phyloP scores from a whole-genome alignment of 2,113 vertebrate genomes.

The Poeciliopsis turrubarensis region DNA sequence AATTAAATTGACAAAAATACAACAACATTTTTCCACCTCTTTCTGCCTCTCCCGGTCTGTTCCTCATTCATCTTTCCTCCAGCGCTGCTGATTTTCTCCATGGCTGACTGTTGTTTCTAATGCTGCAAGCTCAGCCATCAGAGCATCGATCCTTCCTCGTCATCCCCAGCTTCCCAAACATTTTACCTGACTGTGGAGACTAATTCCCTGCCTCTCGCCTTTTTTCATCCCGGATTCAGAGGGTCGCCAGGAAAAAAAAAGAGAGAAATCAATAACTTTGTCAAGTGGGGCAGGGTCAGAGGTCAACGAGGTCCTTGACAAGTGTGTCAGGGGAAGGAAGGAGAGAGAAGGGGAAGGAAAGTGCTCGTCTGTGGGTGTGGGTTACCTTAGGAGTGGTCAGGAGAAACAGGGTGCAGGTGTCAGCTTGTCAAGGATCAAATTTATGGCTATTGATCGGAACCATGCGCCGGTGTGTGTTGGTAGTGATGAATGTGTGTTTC shows the following conservation, averaged over 20 bases:
- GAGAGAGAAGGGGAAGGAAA: slow-evolving; percentile 61
- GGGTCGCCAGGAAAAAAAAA: slow-evolving; percentile 56
- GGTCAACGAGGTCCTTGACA: slow-evolving; percentile 92
- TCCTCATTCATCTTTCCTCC: slow-evolving; percentile 68
- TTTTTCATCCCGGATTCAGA: slow-evolving; percentile 87
- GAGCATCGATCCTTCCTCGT: slow-evolving; percentile 83
- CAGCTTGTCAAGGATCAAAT: slow-evolving; percentile 89
- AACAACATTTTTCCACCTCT: slow-evolving; percentile 41
- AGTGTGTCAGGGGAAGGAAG: slow-evolving; percentile 86
- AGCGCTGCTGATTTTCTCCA: slow-evolving; percentile 66
- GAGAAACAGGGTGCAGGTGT: slow-evolving; percentile 77
- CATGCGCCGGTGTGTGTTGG: slow-evolving; percentile 44
- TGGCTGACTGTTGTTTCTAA: slow-evolving; percentile 71
- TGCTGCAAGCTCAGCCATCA: slow-evolving; percentile 83
- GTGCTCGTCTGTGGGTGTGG: slow-evolving; percentile 45
- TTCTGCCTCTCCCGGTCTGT: slow-evolving; percentile 59
- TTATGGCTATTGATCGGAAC: slow-evolving; percentile 87
- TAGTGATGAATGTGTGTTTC: slow-evolving; percentile 56
- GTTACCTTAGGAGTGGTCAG: slow-evolving; percentile 64
- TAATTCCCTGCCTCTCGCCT: slow-evolving; percentile 80
- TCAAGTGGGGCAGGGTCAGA: slow-evolving; percentile 85
- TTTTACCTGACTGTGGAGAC: slow-evolving; percentile 74
- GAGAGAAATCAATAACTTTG: slow-evolving; percentile 87
- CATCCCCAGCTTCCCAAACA: slow-evolving; percentile 81
- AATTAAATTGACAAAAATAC: slow-evolving; percentile 22